These are phyloP conservation scores for Atrichornis clamosus DNA, from an alignment of 2,113 vertebrate species.

Conservation along the genomic window DNA sequence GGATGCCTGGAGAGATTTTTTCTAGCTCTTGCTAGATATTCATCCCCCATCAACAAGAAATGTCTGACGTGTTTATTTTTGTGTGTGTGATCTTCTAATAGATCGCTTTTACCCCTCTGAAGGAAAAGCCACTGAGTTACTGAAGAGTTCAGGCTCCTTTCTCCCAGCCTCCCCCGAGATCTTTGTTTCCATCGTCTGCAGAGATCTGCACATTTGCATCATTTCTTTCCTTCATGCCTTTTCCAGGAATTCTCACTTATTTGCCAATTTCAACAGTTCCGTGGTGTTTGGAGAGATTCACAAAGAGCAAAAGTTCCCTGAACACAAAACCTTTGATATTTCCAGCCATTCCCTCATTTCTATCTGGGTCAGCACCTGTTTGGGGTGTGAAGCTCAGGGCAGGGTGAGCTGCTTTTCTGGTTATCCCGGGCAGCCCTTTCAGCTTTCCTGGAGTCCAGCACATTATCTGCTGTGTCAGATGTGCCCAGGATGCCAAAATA, in stretches of 20 bases:
- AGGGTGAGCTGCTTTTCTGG: not conserved
- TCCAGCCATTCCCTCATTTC: not conserved
- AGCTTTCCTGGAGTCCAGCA: not conserved
- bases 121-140: not conserved
- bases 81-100: not conserved
- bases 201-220: not conserved
- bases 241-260: not conserved
- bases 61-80: constrained; percentile 14
- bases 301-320: constrained; percentile 6
- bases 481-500: not conserved
- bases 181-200: not conserved
- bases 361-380: constrained; percentile 30
- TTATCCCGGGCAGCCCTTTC: not conserved
- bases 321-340: constrained; percentile 16
- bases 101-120: not conserved
- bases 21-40: not conserved
- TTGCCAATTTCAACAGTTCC: not conserved
- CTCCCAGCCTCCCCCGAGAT: not conserved
- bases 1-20: constrained; percentile 15
- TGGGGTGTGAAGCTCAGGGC: not conserved
- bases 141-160: not conserved
- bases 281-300: not conserved
- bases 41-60: not conserved
- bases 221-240: not conserved
- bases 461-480: constrained; percentile 10